Evolutionary conservation across 2,888 invertebrate genomes (phyloP), one percentile per base, ranked within the genome.

Genomic region (Loripinus fragilis): DNA sequence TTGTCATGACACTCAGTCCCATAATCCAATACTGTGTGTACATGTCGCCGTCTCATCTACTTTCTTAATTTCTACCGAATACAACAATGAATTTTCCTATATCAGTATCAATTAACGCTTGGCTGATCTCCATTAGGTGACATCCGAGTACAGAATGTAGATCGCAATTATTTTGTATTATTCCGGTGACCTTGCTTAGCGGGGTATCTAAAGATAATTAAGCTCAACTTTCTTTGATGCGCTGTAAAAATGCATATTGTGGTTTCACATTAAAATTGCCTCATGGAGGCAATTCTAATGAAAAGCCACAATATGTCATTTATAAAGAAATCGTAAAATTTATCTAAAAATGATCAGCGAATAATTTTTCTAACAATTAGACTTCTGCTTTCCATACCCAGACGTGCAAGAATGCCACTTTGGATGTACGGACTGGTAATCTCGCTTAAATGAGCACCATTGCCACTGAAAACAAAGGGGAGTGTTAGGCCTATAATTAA

Each of bases 71-170:
- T 60, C 60, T 33, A 15, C 60, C 33, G 20, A 60, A 60, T 20
- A 60, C 33, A 60, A 60, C 60, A 60, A 60, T 60, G 60, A 60
- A 8, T 33, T 60, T 60, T 60, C 60, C 60, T 60, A 60, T 60
- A 60, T 60, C 60, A 60, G 60, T 60, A 60, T 60, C 60, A 60
- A 60, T 60, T 60, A 60, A 60, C 60, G 60, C 60, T 33, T 60
- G 28, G 60, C 10, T 60, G 60, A 60, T 60, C 60, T 5, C 60
- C 33, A 33, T 60, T 60, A 60, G 60, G 60, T 33, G 60, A 60
- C 60, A 60, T 60, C 60, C 33, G 60, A 60, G 60, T 60, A 33
- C 60, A 60, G 60, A 60, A 60, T 60, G 60, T 60, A 60, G 60
- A 60, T 60, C 33, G 33, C 60, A 60, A 60, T 60, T 60, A 60